Conservation (phyloP, 2,797 vertebrate species). For the Pseudochromis fuscus region DNA sequence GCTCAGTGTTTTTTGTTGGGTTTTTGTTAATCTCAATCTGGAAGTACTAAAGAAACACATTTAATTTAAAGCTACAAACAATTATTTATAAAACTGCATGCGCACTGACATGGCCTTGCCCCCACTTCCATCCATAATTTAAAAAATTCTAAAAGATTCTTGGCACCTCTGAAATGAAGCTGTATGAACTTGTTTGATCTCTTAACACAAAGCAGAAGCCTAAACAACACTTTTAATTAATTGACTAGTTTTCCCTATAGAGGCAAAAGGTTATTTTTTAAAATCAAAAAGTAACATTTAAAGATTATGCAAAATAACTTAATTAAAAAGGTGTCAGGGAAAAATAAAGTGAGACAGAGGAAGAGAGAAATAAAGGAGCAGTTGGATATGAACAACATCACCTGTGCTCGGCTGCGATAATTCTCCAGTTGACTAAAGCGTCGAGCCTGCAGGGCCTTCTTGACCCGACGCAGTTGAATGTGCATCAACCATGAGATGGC, state of each 20-base stretch:
- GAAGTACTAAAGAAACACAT: neutral
- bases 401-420: conserved; percentile 89
- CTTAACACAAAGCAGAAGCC: neutral
- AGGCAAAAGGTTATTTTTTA: neutral
- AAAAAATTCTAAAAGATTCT: too few species aligned
- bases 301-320: neutral
- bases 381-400: conserved; percentile 65
- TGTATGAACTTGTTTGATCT: neutral
- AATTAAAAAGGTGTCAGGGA: neutral
- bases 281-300: neutral
- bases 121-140: too few species aligned
- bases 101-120: too few species aligned
- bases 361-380: neutral
- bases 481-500: conserved; percentile 83
- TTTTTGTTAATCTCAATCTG: conserved; percentile 14
- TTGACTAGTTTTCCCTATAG: neutral
- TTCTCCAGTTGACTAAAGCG: conserved; percentile 90
- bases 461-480: conserved; percentile 76
- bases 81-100: too few species aligned
- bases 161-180: neutral
- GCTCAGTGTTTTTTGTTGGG: neutral
- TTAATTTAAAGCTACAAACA: neutral
- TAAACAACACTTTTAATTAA: neutral
- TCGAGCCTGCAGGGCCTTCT: conserved; percentile 83
- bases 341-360: conserved; percentile 21